These are phyloP conservation scores for Plestiodon gilberti DNA, from an alignment of 2,113 vertebrate genomes.

Conservation along the genomic window DNA sequence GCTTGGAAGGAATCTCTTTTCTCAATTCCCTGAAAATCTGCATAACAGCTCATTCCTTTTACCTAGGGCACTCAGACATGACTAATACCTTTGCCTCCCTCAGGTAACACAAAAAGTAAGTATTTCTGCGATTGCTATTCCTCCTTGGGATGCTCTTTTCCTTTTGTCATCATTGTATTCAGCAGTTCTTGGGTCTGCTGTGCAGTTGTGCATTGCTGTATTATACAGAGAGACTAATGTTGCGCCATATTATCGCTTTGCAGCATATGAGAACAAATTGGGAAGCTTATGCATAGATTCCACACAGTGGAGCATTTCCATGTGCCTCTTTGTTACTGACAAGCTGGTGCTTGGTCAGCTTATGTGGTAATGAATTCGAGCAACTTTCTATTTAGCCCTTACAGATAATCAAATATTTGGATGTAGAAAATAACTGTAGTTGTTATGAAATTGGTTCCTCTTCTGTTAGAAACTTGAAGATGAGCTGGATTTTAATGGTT, in stretches of 20 bases:
- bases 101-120: slow-evolving; percentile 53
- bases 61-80: not conserved
- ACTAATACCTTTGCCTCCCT: slow-evolving; percentile 38
- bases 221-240: slow-evolving; percentile 12
- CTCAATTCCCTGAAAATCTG: slow-evolving; percentile 9
- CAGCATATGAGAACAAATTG: slow-evolving; percentile 20
- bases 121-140: not conserved
- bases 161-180: slow-evolving; percentile 41
- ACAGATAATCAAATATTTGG: not conserved
- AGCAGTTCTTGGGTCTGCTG: not conserved
- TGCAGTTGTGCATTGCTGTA: slow-evolving; percentile 10
- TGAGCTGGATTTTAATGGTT: not conserved
- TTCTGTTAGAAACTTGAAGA: not conserved
- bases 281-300: slow-evolving; percentile 9
- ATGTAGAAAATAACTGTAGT: not conserved
- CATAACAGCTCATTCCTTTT: slow-evolving; percentile 45
- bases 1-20: not conserved
- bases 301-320: not conserved
- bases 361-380: not conserved
- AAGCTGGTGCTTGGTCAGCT: not conserved
- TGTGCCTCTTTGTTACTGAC: slow-evolving; percentile 7
- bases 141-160: slow-evolving; percentile 28
- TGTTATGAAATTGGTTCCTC: not conserved
- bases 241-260: slow-evolving; percentile 13
- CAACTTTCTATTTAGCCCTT: not conserved